Base-by-base conservation (phyloP, 2,888 invertebrate species). In the Aspidiotus destructor region DNA sequence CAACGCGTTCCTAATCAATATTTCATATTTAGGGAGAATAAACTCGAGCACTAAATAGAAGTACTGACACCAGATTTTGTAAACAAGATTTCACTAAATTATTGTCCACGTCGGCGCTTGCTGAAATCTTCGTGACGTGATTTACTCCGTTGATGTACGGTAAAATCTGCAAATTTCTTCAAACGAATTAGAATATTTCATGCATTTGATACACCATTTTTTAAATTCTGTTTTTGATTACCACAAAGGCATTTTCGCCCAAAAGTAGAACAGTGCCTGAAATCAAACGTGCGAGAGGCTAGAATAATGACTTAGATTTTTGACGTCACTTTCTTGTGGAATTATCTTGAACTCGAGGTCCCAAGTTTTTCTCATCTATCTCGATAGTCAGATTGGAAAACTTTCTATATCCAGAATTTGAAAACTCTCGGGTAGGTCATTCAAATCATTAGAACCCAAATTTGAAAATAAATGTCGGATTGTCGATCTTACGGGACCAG, bases 41-140 rank as follows among this genome's bases (percentile, higher is more conserved):
- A 42, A 11, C 67, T 42, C 57, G 55, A 15, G 8, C 9, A 48
- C 8, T n/a, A 55, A n/a, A 58, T n/a, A 53, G 44, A 11, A 55
- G 40, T 16, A 70, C 70, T 77, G 87, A 94, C 72, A 90, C 85
- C 72, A 96, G 81, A 79, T 96, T 96, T 77, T 94, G 94, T 69
- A 96, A 85, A 77, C 94, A 94, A 0, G 92, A 89, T 78, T 96
- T 96, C 0, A 96, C 96, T 44, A 96, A 81, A 77, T 92, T 91
- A 72, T 89, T 90, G 76, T 96, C 95, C 0, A 97, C 93, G 75
- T 94, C 92, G 0, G 94, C 89, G 75, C 92, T 87, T 0, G 86
- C 84, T 0, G 95, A 89, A 72, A 97, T 94, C 74, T 90, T 87
- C 0, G 90, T 86, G 7, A 96, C 86, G 77, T 96, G 94, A 78